phyloP scores from a whole-genome alignment of 2,888 invertebrate genomes.

The Suillia variegata region DNA sequence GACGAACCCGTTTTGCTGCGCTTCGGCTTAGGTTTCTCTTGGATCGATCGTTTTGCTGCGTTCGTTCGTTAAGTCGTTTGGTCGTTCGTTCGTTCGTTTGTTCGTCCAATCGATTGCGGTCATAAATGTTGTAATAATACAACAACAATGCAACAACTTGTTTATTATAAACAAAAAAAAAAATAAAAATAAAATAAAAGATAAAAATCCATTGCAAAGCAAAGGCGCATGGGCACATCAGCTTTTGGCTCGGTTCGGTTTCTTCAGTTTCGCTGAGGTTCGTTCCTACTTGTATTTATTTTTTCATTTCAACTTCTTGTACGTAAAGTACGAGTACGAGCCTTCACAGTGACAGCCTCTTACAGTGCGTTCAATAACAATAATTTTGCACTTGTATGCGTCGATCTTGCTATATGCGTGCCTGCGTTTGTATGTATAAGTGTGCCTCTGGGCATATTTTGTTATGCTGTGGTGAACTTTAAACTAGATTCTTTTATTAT shows the following conservation, averaged over 20 bases:
- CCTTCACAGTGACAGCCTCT: slow-evolving; percentile 6
- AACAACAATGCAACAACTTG: slow-evolving; percentile 30
- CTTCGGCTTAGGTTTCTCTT: neutral
- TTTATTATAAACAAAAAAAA: slow-evolving; percentile 24
- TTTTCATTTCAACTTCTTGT: too few species aligned
- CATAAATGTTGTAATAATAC: slow-evolving; percentile 49
- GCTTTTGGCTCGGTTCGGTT: neutral
- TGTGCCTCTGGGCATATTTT: slow-evolving; percentile 39
- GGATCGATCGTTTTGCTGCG: slow-evolving; percentile 28
- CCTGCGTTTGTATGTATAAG: slow-evolving; percentile 25
- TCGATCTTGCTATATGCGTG: neutral
- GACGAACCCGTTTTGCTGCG: slow-evolving; percentile 25
- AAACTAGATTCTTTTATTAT: slow-evolving; percentile 23
- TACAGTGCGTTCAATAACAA: slow-evolving; percentile 5
- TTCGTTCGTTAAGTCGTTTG: slow-evolving; percentile 39
- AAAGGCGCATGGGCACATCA: slow-evolving; percentile 27
- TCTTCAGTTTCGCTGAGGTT: neutral
- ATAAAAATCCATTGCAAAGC: slow-evolving; percentile 53
- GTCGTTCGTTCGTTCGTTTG: slow-evolving; percentile 1
- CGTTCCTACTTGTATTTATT: too few species aligned
- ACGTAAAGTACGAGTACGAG: too few species aligned
- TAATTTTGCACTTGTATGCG: neutral
- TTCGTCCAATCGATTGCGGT: slow-evolving; percentile 23
- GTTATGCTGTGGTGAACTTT: slow-evolving; percentile 37
- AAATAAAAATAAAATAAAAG: slow-evolving; percentile 43